A percentile compares a stretch with the other conserved stretches of the same genome.
Evolutionary conservation across 2,113 vertebrate genomes (phyloP).

Genomic region (Ochotona princeps): DNA sequence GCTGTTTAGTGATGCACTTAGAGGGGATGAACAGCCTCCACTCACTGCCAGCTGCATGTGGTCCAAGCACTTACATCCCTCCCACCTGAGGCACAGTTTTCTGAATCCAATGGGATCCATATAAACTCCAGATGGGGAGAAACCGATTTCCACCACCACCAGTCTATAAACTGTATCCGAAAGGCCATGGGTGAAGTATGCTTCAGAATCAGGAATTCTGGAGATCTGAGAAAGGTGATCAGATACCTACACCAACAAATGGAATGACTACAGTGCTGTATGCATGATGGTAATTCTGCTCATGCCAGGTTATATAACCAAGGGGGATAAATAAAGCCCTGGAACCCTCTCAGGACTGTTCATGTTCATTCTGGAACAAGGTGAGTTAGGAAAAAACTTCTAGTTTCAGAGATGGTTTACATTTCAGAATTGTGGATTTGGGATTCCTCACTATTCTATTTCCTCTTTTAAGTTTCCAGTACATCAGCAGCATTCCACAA

Average conservation of each 20-base stretch:
- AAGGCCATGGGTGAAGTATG: not conserved
- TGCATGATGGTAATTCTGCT: not conserved
- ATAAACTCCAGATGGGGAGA: not conserved
- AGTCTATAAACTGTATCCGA: not conserved
- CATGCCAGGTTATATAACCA: not conserved
- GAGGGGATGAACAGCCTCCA: not conserved
- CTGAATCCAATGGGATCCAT: not conserved
- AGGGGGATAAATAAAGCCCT: not conserved
- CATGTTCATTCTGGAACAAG: not conserved
- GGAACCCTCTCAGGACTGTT: not conserved
- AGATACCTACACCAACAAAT: not conserved
- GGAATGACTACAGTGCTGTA: not conserved
- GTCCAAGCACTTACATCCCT: not conserved
- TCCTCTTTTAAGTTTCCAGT: conserved; percentile 13
- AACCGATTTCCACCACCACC: not conserved
- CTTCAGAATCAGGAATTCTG: not conserved
- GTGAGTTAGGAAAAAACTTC: conserved; percentile 18
- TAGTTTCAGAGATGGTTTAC: not conserved
- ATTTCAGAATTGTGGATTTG: not conserved
- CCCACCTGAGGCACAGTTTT: not conserved
- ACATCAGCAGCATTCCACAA: not conserved
- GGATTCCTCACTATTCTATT: not conserved
- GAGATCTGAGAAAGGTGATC: not conserved
- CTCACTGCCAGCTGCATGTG: not conserved
- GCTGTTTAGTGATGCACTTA: not conserved